phyloP scores from a whole-genome alignment of 2,797 vertebrate species.

The Cygnus olor region DNA sequence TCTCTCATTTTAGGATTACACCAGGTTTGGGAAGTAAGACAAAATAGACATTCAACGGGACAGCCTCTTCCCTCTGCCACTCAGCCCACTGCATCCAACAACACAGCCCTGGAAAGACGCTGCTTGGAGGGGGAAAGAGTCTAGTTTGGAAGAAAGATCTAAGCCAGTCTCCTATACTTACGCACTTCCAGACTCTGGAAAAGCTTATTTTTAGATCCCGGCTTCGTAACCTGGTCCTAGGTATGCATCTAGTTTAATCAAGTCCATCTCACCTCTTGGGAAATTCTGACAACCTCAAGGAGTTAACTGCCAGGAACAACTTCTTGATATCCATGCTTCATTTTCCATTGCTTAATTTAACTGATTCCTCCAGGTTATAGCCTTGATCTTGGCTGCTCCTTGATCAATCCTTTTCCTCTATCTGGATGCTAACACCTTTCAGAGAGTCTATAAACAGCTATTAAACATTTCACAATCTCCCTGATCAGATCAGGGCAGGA shows the following conservation, averaged over 20 bases:
- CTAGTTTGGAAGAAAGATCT: neutral
- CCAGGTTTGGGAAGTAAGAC: neutral
- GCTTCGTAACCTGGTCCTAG: neutral
- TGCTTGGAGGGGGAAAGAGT: neutral
- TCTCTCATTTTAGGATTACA: neutral
- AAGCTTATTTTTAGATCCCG: neutral
- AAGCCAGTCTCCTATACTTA: neutral
- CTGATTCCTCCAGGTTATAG: neutral
- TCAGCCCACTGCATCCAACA: neutral
- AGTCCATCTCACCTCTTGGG: neutral
- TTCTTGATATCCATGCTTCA: neutral
- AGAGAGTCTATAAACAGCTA: neutral
- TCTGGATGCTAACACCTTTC: neutral
- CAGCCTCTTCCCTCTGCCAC: neutral
- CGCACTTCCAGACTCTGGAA: neutral
- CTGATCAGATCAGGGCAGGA: neutral
- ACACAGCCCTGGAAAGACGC: neutral
- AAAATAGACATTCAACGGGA: neutral
- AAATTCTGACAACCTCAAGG: neutral
- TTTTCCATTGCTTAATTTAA: neutral
- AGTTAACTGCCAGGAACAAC: neutral
- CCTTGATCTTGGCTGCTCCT: neutral
- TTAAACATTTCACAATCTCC: neutral
- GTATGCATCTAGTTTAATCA: neutral
- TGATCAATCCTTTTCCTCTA: neutral